Evolutionary conservation across 2,888 invertebrate genomes (phyloP).

Genomic region (Cephus rjabovi): DNA sequence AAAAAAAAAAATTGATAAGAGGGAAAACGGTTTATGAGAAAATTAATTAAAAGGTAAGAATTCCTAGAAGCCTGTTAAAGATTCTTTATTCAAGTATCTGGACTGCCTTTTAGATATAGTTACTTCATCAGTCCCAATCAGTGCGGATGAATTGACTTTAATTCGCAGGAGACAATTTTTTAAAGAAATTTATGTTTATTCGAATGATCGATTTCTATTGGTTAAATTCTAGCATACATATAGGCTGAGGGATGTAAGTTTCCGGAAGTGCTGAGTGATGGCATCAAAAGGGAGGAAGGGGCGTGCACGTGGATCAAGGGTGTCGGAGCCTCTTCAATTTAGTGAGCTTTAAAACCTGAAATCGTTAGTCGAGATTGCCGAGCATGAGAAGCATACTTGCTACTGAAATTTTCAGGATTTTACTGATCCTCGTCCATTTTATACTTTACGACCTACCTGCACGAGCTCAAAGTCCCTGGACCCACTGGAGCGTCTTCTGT

Average conservation of each 20-base stretch:
- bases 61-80: neutral
- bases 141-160: neutral
- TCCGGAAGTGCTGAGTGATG: neutral
- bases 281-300: neutral
- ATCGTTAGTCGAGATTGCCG: slow-evolving; percentile 28
- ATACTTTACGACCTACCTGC: slow-evolving; percentile 15
- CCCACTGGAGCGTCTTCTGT: neutral
- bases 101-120: neutral
- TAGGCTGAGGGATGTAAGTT: neutral
- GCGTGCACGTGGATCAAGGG: neutral
- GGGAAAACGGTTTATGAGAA: slow-evolving; percentile 37
- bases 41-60: slow-evolving; percentile 41
- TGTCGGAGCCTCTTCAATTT: slow-evolving; percentile 22
- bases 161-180: neutral
- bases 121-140: neutral
- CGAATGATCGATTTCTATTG: neutral
- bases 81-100: neutral
- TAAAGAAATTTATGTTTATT: neutral
- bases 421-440: slow-evolving; percentile 7
- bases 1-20: slow-evolving; percentile 41
- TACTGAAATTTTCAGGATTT: slow-evolving; percentile 18
- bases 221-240: neutral
- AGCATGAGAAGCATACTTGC: slow-evolving; percentile 1
- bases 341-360: slow-evolving; percentile 25
- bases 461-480: neutral